Conservation (phyloP, 2,888 invertebrate species). For the Lycia hirtaria region DNA sequence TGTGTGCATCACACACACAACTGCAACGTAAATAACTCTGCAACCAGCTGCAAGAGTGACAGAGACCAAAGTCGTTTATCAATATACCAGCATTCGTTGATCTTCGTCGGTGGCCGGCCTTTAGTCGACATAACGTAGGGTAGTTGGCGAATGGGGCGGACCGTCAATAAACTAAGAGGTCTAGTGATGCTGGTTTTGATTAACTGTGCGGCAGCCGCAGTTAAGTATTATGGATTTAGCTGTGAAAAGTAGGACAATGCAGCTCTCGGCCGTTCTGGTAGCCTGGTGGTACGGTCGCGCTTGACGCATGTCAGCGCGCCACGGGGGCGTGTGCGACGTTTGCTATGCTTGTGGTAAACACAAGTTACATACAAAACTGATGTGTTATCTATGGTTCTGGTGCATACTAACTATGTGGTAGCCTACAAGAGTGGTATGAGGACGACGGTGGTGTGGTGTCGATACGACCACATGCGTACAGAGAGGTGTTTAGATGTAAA, state of each 20-base stretch:
- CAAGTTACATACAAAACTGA: constrained; percentile 15
- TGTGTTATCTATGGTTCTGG: neutral
- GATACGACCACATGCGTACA: constrained; percentile 15
- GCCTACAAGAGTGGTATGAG: constrained; percentile 9
- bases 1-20: constrained; percentile 37
- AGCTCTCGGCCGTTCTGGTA: constrained; percentile 62
- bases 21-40: constrained; percentile 23
- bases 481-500: constrained; percentile 22
- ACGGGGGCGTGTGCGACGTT: constrained; percentile 70
- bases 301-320: constrained; percentile 84
- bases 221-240: constrained; percentile 11
- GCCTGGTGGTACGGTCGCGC: constrained; percentile 72
- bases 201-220: constrained; percentile 13
- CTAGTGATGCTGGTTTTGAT: constrained; percentile 30
- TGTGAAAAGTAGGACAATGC: constrained; percentile 51
- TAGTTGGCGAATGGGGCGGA: constrained; percentile 35
- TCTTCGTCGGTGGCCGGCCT: constrained; percentile 38
- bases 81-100: constrained; percentile 47
- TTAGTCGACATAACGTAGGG: constrained; percentile 13
- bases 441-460: constrained; percentile 40
- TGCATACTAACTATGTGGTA: constrained; percentile 15
- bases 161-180: constrained; percentile 27
- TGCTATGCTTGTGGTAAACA: constrained; percentile 31
- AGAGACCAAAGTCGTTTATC: constrained; percentile 52
- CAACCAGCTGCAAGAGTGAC: constrained; percentile 47